phyloP scores from a whole-genome alignment of 2,113 vertebrate genomes.

The Spilogale gracilis region DNA sequence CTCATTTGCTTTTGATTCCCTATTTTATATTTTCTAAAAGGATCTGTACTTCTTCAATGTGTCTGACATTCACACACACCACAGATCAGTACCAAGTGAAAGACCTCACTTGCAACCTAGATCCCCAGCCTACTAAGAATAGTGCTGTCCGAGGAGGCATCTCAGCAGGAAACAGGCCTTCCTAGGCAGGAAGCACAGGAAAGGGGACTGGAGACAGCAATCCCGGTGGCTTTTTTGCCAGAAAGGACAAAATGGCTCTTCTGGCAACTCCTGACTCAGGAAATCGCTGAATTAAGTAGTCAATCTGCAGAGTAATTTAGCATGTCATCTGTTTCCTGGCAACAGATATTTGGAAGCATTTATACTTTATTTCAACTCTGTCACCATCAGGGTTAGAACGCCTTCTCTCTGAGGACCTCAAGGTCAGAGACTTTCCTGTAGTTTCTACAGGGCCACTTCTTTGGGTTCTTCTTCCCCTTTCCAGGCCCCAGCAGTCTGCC shows the following conservation, averaged over 20 bases:
- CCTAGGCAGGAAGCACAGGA: slow-evolving; percentile 90
- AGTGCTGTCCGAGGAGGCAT: slow-evolving; percentile 89
- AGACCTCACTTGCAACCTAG: slow-evolving; percentile 79
- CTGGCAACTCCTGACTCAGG: slow-evolving; percentile 88
- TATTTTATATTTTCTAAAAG: slow-evolving; percentile 78
- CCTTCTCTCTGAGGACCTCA: slow-evolving; percentile 81
- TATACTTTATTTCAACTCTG: slow-evolving; percentile 85
- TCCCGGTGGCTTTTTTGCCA: slow-evolving; percentile 87
- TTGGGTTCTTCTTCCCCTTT: slow-evolving; percentile 74
- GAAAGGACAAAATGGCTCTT: slow-evolving; percentile 90
- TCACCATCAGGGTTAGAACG: slow-evolving; percentile 80
- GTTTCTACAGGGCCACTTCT: slow-evolving; percentile 76
- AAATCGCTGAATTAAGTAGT: slow-evolving; percentile 90
- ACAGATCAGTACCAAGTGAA: slow-evolving; percentile 82
- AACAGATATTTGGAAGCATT: slow-evolving; percentile 89
- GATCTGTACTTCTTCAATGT: slow-evolving; percentile 73
- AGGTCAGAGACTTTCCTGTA: slow-evolving; percentile 85
- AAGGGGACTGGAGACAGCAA: slow-evolving; percentile 90
- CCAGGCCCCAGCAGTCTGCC: slow-evolving; percentile 62
- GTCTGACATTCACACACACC: slow-evolving; percentile 80
- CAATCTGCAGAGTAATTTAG: slow-evolving; percentile 90
- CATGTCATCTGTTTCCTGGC: slow-evolving; percentile 92
- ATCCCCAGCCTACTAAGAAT: slow-evolving; percentile 87
- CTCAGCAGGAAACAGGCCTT: slow-evolving; percentile 92
- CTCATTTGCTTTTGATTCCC: not conserved